These are phyloP conservation scores for Eledone cirrhosa DNA, from an alignment of 2,888 invertebrate species.

Conservation along the genomic window DNA sequence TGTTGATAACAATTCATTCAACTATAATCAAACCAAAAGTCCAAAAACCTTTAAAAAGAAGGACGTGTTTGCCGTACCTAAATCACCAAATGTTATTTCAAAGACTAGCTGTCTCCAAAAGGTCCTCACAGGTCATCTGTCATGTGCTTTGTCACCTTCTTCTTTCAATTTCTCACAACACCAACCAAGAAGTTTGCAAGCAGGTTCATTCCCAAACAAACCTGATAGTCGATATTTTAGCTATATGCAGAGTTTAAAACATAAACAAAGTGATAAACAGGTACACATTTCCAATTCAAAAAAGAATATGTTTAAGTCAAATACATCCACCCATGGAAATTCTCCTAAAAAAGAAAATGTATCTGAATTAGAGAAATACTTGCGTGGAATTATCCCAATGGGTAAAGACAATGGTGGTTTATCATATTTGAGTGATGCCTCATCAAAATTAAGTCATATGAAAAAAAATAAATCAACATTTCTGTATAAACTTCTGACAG, in stretches of 20 bases:
- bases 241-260: background rate
- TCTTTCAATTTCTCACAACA: background rate
- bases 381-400: conserved; percentile 35
- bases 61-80: background rate
- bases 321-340: background rate
- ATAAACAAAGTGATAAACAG: background rate
- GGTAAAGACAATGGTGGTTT: background rate
- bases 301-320: conserved; percentile 2
- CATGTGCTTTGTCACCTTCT: conserved; percentile 8
- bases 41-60: conserved; percentile 4
- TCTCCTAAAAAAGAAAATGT: conserved; percentile 17
- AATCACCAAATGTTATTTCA: conserved; percentile 4
- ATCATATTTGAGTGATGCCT: background rate
- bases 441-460: background rate
- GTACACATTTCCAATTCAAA: background rate
- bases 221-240: conserved; percentile 8
- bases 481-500: conserved; percentile 41
- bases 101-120: conserved; percentile 15
- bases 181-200: background rate
- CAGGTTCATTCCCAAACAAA: conserved; percentile 14
- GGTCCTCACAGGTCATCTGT: conserved; percentile 18
- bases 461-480: conserved; percentile 32
- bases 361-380: conserved; percentile 40
- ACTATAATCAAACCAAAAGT: conserved; percentile 7
- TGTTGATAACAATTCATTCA: background rate